Evolutionary conservation across 2,888 invertebrate genomes (phyloP).

Genomic region (Polylopha cassiicola): DNA sequence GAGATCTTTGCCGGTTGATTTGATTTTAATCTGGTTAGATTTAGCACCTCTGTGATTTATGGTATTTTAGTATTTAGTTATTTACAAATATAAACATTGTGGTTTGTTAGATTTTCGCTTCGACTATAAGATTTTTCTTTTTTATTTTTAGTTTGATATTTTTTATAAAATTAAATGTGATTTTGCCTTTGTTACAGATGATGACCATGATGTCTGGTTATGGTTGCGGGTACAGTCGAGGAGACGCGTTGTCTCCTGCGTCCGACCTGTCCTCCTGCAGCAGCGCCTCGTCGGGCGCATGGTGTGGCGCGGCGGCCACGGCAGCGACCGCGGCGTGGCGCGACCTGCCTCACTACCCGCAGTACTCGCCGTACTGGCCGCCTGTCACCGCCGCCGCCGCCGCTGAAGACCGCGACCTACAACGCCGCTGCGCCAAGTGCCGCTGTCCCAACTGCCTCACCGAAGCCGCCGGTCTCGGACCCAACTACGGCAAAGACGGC

Average conservation of each 20-base stretch:
- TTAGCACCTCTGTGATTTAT: constrained; percentile 12
- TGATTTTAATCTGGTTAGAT: constrained; percentile 15
- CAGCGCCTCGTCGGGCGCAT: constrained; percentile 61
- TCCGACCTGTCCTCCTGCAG: constrained; percentile 66
- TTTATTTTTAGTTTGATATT: too few relatives aligned
- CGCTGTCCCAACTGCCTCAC: constrained; percentile 89
- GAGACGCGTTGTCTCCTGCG: constrained; percentile 71
- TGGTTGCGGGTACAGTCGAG: constrained; percentile 66
- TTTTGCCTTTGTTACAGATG: constrained; percentile 51
- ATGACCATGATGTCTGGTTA: constrained; percentile 68
- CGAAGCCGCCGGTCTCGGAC: constrained; percentile 86
- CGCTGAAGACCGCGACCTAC: constrained; percentile 74
- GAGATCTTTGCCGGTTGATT: constrained; percentile 16
- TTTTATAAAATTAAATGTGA: background rate
- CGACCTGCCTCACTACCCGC: constrained; percentile 60
- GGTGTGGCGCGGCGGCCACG: too few relatives aligned
- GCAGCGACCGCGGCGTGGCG: constrained; percentile 57
- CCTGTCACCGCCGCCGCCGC: constrained; percentile 58
- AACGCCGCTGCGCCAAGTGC: constrained; percentile 85
- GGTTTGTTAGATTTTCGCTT: background rate
- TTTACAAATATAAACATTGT: background rate
- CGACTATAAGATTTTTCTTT: background rate
- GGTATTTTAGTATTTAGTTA: constrained; percentile 10
- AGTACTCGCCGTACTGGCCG: constrained; percentile 70
- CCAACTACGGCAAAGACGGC: constrained; percentile 82